phyloP scores from a whole-genome alignment of 2,113 vertebrate species.

The Odocoileus hemionus region DNA sequence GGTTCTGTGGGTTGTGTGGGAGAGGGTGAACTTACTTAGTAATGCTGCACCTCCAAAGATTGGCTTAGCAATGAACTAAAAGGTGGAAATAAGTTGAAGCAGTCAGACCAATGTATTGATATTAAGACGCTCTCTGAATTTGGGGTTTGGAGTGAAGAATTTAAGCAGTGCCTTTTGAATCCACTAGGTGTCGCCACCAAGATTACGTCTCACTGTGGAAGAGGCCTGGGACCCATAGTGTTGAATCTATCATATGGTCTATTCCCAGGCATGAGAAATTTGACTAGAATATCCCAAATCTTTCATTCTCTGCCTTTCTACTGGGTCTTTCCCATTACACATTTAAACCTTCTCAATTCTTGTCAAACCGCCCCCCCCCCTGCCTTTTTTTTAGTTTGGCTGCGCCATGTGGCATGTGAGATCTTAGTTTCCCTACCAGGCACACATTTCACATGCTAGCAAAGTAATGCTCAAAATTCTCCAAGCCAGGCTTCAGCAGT shows the following conservation, averaged over 20 bases:
- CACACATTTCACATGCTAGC: neutral
- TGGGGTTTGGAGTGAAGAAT: neutral
- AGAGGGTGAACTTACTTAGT: neutral
- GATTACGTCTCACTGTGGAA: neutral
- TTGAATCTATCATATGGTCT: neutral
- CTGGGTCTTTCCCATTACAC: neutral
- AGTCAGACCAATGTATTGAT: neutral
- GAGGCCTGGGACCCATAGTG: fast-evolving
- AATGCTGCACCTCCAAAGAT: neutral
- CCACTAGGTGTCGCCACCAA: constrained; percentile 58
- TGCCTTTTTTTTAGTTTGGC: neutral
- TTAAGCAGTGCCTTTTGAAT: neutral
- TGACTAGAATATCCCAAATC: neutral
- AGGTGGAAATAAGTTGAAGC: neutral
- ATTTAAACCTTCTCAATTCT: neutral
- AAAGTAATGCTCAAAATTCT: neutral
- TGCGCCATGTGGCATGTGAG: neutral
- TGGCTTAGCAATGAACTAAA: neutral
- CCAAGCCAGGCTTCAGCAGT: neutral
- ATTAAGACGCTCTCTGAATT: neutral
- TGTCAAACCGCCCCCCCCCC: neutral
- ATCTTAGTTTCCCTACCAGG: neutral
- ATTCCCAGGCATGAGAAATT: neutral
- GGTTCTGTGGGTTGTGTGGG: neutral
- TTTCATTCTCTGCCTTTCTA: neutral